These are phyloP conservation scores for Hirundo rustica DNA, from an alignment of 2,797 vertebrate species.

Conservation along the genomic window DNA sequence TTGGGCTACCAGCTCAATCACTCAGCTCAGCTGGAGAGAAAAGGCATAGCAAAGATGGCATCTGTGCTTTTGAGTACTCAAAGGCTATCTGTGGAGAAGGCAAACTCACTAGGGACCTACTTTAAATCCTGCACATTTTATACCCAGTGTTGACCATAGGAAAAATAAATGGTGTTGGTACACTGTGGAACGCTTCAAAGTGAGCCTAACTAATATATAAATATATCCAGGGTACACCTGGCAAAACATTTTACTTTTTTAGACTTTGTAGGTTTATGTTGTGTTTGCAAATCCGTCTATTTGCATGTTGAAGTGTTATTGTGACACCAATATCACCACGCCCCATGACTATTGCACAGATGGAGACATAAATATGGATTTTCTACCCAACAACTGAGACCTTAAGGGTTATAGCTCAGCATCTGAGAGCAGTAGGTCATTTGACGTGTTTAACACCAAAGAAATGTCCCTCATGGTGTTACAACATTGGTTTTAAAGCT, in stretches of 20 bases:
- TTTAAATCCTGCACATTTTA: neutral
- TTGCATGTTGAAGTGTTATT: neutral
- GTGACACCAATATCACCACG: neutral
- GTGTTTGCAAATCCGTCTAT: neutral
- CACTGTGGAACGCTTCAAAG: neutral
- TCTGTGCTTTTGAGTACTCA: neutral
- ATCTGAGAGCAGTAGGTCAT: neutral
- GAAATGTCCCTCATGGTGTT: neutral
- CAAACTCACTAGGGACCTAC: neutral
- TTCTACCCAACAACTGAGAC: neutral
- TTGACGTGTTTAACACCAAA: neutral
- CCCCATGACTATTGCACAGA: neutral
- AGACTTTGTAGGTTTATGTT: neutral
- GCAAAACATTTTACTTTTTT: neutral
- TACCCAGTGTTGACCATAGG: neutral
- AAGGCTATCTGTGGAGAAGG: neutral
- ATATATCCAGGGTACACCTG: neutral
- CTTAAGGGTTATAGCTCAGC: neutral
- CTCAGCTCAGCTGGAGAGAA: neutral
- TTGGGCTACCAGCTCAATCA: neutral
- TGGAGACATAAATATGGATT: neutral
- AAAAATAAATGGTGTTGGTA: neutral
- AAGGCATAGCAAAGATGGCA: neutral
- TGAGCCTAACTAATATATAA: neutral
- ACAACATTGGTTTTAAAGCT: conserved; percentile 35